Conservation (phyloP, 2,888 invertebrate genomes). For the Ceramica pisi region DNA sequence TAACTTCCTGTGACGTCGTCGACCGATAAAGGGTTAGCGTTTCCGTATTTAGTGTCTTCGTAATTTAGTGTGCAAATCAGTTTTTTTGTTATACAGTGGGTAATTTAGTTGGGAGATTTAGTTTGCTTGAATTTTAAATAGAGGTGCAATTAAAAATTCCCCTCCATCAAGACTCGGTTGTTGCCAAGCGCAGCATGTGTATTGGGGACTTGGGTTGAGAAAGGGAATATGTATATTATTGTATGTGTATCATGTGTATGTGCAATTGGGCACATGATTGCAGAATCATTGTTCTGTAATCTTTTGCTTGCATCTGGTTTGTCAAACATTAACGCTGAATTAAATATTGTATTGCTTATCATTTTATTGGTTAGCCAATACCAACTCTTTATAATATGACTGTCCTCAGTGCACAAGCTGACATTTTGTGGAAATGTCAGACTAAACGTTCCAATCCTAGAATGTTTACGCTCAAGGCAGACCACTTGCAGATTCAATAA, state of each 20-base stretch:
- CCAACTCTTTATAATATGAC: conserved; percentile 6
- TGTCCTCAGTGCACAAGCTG: conserved; percentile 56
- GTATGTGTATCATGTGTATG: background rate
- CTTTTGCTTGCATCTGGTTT: conserved; percentile 14
- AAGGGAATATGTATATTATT: background rate
- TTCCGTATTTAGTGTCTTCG: too few relatives aligned
- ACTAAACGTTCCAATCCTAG: conserved; percentile 67
- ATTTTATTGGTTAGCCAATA: conserved; percentile 34
- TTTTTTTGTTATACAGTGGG: too few relatives aligned
- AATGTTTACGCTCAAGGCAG: conserved; percentile 75
- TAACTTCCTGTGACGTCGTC: too few relatives aligned
- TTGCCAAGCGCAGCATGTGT: background rate
- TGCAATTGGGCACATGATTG: background rate
- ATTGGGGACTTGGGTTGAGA: background rate
- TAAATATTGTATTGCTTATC: conserved; percentile 8
- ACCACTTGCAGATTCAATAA: conserved; percentile 68
- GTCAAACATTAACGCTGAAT: background rate
- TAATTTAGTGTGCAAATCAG: too few relatives aligned
- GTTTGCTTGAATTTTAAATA: too few relatives aligned
- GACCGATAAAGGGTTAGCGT: too few relatives aligned
- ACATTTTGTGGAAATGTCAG: conserved; percentile 73
- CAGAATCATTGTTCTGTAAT: conserved; percentile 7
- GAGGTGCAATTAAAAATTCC: too few relatives aligned
- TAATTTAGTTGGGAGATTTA: too few relatives aligned
- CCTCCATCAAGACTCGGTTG: background rate